These are phyloP conservation scores for Ochotona curzoniae DNA, from an alignment of 2,113 vertebrate species.

Conservation along the genomic window DNA sequence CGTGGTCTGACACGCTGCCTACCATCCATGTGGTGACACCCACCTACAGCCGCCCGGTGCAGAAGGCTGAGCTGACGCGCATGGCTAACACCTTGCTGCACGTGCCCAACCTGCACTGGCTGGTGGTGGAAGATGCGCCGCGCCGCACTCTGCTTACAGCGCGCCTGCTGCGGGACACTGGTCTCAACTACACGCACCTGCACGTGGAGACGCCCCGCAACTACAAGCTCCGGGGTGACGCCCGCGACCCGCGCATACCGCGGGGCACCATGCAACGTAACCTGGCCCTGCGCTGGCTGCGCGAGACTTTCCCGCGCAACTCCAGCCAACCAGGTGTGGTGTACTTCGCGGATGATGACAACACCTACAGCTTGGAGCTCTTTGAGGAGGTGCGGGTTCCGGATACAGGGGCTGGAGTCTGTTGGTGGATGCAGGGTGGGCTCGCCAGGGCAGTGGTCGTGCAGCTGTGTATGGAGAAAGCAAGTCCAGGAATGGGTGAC, in stretches of 20 bases:
- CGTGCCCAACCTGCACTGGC: conserved; percentile 98
- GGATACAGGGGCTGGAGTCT: no score
- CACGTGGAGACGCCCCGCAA: conserved; percentile 98
- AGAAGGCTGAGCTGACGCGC: conserved; percentile 98
- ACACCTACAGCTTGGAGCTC: conserved; percentile 99
- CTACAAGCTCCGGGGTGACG: conserved; percentile 96
- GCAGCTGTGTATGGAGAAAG: rapidly evolving
- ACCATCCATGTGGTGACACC: conserved; percentile 98
- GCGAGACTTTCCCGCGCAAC: conserved; percentile 96
- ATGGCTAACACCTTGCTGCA: conserved; percentile 97
- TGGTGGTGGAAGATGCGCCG: conserved; percentile 97
- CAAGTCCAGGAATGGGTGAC: no score
- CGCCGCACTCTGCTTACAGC: conserved; percentile 93
- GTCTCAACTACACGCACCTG: conserved; percentile 99
- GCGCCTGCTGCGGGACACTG: conserved; percentile 93
- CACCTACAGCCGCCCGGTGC: conserved; percentile 97
- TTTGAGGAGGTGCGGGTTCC: conserved; percentile 94
- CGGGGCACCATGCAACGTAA: conserved; percentile 99
- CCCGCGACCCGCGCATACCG: conserved; percentile 95
- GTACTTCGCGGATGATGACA: conserved; percentile 98
- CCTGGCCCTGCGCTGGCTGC: conserved; percentile 95
- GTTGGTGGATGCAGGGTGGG: background rate
- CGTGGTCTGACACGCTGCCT: conserved; percentile 97
- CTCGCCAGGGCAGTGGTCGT: background rate
- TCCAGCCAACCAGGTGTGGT: conserved; percentile 95